Base-by-base conservation (phyloP, 2,113 vertebrate genomes). In the Castor canadensis region DNA sequence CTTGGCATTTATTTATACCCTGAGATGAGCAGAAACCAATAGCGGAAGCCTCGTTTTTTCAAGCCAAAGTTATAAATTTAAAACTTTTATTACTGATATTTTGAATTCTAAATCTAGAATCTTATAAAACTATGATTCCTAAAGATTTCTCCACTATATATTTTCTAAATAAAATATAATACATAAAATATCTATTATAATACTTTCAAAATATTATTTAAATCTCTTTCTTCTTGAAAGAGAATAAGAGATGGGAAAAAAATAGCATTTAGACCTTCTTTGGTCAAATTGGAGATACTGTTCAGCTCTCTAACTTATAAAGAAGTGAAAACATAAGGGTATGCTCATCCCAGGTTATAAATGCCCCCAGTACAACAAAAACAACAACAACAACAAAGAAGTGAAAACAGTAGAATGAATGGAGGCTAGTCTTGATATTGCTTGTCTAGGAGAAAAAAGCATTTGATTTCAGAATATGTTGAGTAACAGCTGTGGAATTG, bases 1-100 rank as follows among this genome's bases (percentile, higher is more conserved):
- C 79, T 91, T 96, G 92, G 82, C 93, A 92, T 91, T 95, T 66
- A 92, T 91, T 95, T 66, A 75, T 92, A n/a, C 73, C 72, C 52
- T 64, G 49, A 60, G 56, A 75, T 89, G 58, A 79, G 12, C 69
- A 28, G 8, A 86, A 87, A 76, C 13, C 1, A 67, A 69, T 38
- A 15, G 32, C 56, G 17, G 22, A 69, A 79, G 10, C 73, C 56
- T 76, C n/a, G 30, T 43, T 10, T 79, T 93, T 94, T 94, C 62
- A 91, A 56, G 35, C 8, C 13, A 66, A 87, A 67, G 20, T 77
- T 92, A 43, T 90, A 76, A 62, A 67, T 67, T 81, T 43, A 81
- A 89, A 89, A 56, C 13, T 77, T 91, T 62, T 54, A 79, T 45
- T 82, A 26, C 3, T 76, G 56, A 12, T 0, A 67, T 69, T 80